Evolutionary conservation across 2,888 invertebrate species (phyloP).

Genomic region (Frankliniella intonsa): DNA sequence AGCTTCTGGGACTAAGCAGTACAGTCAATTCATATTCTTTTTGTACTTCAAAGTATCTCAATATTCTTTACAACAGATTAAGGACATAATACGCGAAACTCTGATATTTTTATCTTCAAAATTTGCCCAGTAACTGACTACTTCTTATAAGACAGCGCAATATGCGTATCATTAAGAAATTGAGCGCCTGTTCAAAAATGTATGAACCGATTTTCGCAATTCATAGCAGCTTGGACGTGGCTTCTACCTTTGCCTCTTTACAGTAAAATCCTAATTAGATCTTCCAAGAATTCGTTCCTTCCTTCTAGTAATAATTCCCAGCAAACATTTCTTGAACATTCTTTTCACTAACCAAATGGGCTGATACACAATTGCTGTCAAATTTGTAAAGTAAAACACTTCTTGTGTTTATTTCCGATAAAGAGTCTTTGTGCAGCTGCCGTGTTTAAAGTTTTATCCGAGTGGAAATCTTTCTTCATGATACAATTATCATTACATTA

Average conservation of each 20-base stretch:
- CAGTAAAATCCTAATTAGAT: neutral
- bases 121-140: slow-evolving; percentile 6
- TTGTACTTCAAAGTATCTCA: neutral
- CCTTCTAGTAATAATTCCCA: neutral
- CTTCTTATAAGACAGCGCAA: neutral
- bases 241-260: neutral
- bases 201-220: neutral
- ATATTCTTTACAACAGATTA: neutral
- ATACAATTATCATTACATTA: slow-evolving; percentile 21
- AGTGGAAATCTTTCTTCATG: slow-evolving; percentile 17
- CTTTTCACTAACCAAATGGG: too few relatives aligned
- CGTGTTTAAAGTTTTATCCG: neutral
- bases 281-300: neutral
- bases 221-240: neutral
- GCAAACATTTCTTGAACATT: too few relatives aligned
- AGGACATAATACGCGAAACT: neutral
- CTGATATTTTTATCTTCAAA: slow-evolving; percentile 11
- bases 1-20: slow-evolving; percentile 11
- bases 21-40: slow-evolving; percentile 19
- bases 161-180: neutral
- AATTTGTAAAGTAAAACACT: neutral
- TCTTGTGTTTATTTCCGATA: neutral
- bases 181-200: neutral
- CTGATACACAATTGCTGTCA: neutral
- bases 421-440: neutral